phyloP scores from a whole-genome alignment of 2,888 invertebrate genomes.

The Ferrisia virgata region DNA sequence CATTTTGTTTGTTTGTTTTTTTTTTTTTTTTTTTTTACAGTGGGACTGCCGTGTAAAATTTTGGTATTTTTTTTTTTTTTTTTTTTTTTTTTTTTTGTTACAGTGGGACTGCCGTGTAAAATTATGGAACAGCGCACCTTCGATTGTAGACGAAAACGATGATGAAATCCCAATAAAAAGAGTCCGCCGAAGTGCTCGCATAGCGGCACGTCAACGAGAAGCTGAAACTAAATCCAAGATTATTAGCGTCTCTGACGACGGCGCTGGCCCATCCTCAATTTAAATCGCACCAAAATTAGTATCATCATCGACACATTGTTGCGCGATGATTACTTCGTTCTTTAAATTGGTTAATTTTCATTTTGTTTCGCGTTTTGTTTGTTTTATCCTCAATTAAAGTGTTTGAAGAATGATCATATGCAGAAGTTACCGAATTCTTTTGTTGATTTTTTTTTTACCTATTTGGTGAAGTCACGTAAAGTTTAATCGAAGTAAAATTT shows the following conservation, averaged over 20 bases:
- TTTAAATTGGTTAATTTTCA: not conserved
- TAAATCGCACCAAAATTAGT: not conserved
- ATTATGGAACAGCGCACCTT: not conserved
- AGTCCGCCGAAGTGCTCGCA: slow-evolving; percentile 40
- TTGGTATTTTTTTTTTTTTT: too few species aligned
- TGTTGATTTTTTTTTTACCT: not conserved
- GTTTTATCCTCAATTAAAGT: not conserved
- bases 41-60: too few species aligned
- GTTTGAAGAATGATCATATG: not conserved
- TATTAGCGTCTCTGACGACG: not conserved
- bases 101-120: slow-evolving; percentile 36
- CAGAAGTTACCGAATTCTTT: slow-evolving; percentile 11
- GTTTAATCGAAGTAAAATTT: not conserved
- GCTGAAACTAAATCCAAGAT: slow-evolving; percentile 13
- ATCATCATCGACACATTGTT: not conserved
- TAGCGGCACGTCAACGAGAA: slow-evolving; percentile 36
- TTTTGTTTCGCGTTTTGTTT: not conserved
- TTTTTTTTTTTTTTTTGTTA: too few species aligned
- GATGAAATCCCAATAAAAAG: slow-evolving; percentile 33
- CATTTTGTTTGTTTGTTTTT: not conserved
- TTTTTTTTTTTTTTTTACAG: too few species aligned
- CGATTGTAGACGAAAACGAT: not conserved
- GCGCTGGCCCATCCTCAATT: slow-evolving; percentile 29
- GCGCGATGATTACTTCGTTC: not conserved
- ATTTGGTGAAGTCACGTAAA: not conserved